Percentiles rank a stretch among this genome's conserved stretches.
phyloP scores from a whole-genome alignment of 2,797 vertebrate genomes.

The Argentina silus region DNA sequence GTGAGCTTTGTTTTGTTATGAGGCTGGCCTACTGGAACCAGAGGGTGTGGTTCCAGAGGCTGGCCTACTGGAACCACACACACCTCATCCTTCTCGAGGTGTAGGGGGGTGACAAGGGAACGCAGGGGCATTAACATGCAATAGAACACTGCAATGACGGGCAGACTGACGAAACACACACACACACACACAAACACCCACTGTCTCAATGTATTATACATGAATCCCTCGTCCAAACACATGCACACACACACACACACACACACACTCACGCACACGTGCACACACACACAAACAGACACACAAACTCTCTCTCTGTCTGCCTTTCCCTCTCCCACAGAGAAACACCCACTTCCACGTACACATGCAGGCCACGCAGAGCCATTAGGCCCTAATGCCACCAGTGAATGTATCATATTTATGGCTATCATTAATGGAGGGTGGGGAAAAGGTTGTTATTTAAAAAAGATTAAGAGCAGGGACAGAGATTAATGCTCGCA shows the following conservation, averaged over 20 bases:
- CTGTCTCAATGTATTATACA: too few relatives aligned
- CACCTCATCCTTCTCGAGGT: too few relatives aligned
- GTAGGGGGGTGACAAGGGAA: too few relatives aligned
- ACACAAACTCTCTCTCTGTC: too few relatives aligned
- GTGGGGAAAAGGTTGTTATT: constrained; percentile 47
- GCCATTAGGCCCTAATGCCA: constrained; percentile 17
- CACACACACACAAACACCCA: constrained; percentile 63
- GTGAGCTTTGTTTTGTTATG: not conserved
- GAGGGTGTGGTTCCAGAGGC: too few relatives aligned
- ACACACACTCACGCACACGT: constrained; percentile 9
- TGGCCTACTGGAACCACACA: too few relatives aligned
- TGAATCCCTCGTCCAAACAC: too few relatives aligned
- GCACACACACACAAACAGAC: not conserved
- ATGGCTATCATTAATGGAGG: constrained; percentile 50
- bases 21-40: too few relatives aligned
- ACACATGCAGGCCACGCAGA: not conserved
- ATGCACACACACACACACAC: constrained; percentile 22
- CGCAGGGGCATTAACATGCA: not conserved
- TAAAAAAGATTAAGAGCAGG: constrained; percentile 54
- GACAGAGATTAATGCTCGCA: constrained; percentile 54
- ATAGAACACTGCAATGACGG: not conserved
- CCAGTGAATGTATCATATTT: constrained; percentile 40
- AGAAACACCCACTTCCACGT: not conserved
- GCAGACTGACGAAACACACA: constrained; percentile 31
- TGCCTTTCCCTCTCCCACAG: not conserved